Evolutionary conservation across 2,888 invertebrate species (phyloP), one percentile per base, ranked within the genome.

Genomic region (Aproaerema taeniolella): DNA sequence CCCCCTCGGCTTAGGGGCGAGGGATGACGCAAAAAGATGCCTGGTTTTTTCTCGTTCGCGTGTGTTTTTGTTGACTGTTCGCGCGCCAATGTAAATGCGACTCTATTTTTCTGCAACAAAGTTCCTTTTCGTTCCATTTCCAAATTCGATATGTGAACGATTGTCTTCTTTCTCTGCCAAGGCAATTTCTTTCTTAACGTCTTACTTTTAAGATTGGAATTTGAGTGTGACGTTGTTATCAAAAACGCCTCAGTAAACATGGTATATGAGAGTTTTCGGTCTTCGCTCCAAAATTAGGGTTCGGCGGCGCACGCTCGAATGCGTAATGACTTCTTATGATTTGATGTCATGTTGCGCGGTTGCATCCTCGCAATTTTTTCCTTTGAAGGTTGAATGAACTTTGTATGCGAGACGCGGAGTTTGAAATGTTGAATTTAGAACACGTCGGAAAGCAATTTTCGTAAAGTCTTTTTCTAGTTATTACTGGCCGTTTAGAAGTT

Each of bases 321-420:
- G 72, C 71, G 67, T 83, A 82, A 85, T 81, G 85, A 85, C 81
- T 82, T 82, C 78, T 83, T 81, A 82, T 82, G 82, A 81, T 81
- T 77, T 57, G 74, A 75, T 78, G 83, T 79, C 81, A 75, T 74
- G 73, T 80, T 74, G 72, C 67, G 73, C 70, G 65, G 72, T 71
- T 68, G 75, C 62, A 54, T 44, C 53, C 20, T 8, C 20, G 20
- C 20, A 20, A 20, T 8, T 56, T 57, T 58, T 68, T 72, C 67
- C 76, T 64, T 69, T 63, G 55, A 51, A 68, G 68, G 72, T 66
- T 61, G 60, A 51, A 59, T 45, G 53, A 57, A 63, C 63, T 72
- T 45, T 48, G 55, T 53, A 54, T 60, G 55, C 55, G 53, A 31
- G 39, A 42, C 50, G 49, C 43, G 45, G 50, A 54, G 52, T 58